Base-by-base conservation (phyloP, 2,113 vertebrate species). In the Etheostoma spectabile region DNA sequence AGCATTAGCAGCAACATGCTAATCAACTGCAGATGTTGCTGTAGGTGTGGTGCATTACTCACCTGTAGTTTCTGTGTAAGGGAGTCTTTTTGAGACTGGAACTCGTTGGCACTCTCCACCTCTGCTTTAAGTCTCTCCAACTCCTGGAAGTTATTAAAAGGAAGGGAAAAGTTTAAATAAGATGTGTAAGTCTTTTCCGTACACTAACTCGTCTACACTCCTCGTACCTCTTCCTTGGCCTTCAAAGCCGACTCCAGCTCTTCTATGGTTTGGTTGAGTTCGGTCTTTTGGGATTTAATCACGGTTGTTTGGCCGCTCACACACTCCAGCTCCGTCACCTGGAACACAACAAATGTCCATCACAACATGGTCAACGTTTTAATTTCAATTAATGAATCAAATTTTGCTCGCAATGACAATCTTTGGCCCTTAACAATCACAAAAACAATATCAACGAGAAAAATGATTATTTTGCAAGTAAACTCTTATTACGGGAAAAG, bases 301-400 rank as follows among this genome's bases (percentile, higher is more conserved):
- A 93, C 96, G 30, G 96, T 97, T 12, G 96, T 96, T 93, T 99
- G 98, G 84, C 97, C 96, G 82, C 98, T 99, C 77, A 98, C 96
- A 88, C 98, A 99, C 92, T 99, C 98, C 79, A 99, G 94, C 86
- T 99, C 98, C 6, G 98, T 99, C 91, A 99, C 98, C 98, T 99
- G 92, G 82, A 85, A 74, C 85, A 62, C 35, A 70, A 38, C 6
- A 16, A 3, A 84, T 67, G n/a, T 1, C 33, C 15, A 8, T 45
- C 24, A 8, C n/a, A 7, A 3, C 53, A 2, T 2, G 3, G 13
- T 16, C 2, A 19, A 38, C 10, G 7, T 5, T 42, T 38, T 38
- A 2, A 38, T 38, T 38, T 38, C 38, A 11, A 38, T 38, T 38
- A 38, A 11, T 38, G 2, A 38, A 38, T 38, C 38, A 3, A 38